phyloP scores from a whole-genome alignment of 1,140 invertebrate species.

The Araneus ventricosus region DNA sequence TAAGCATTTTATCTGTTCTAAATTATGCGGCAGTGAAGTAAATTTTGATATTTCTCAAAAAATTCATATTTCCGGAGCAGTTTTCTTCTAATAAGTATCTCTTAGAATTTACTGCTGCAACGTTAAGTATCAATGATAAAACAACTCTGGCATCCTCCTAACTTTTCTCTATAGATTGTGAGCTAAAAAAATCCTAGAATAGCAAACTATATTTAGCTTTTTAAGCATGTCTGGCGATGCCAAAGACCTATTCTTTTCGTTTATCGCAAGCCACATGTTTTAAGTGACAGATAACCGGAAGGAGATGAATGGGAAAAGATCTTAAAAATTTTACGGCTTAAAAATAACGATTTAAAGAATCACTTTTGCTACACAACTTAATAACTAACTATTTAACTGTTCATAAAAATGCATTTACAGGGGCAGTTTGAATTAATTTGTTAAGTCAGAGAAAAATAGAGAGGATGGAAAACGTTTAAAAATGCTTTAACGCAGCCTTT shows the following conservation, averaged over 20 bases:
- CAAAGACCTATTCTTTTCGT: constrained; percentile 27
- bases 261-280: constrained; percentile 18
- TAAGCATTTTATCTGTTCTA: too few relatives aligned
- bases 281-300: neutral
- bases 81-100: neutral
- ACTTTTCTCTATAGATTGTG: constrained; percentile 4
- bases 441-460: too few relatives aligned
- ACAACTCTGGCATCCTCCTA: neutral
- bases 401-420: neutral
- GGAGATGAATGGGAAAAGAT: neutral
- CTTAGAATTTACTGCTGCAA: neutral
- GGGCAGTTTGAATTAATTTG: too few relatives aligned
- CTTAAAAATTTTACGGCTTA: neutral
- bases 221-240: constrained; percentile 31
- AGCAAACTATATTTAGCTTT: neutral
- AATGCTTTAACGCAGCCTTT: too few relatives aligned
- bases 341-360: neutral
- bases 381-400: neutral
- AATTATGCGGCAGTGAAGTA: too few relatives aligned
- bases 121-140: constrained; percentile 7
- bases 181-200: neutral
- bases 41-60: too few relatives aligned
- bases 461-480: too few relatives aligned
- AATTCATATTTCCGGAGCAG: too few relatives aligned
- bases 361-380: neutral